Percentiles rank a stretch among this genome's conserved stretches.
These are phyloP conservation scores for Syngnathoides biaculeatus DNA, from an alignment of 2,113 vertebrate genomes.

Conservation along the genomic window DNA sequence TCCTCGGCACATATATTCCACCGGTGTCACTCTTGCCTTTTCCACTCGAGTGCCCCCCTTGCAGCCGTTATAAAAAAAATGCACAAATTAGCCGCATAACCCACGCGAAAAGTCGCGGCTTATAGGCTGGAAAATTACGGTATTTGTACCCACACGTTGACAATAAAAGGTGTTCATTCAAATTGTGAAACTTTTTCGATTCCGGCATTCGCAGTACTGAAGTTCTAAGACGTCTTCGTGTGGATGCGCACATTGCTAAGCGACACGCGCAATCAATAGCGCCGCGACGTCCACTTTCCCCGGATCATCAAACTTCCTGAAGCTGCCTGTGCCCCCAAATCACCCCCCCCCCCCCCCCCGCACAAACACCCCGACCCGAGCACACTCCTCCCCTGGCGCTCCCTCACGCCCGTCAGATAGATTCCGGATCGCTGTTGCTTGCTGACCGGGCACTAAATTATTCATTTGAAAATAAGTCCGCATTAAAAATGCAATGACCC, in stretches of 20 bases:
- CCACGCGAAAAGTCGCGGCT: no score
- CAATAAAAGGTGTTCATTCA: no score
- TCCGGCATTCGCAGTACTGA: no score
- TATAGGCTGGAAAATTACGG: no score
- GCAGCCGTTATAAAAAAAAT: no score
- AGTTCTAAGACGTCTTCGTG: not conserved
- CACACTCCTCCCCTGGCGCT: slow-evolving; percentile 12
- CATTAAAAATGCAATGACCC: slow-evolving; percentile 69
- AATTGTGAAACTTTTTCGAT: not conserved
- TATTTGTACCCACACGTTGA: no score
- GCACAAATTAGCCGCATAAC: no score
- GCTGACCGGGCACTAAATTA: slow-evolving; percentile 70
- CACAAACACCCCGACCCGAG: no score
- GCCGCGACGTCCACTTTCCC: slow-evolving; percentile 34
- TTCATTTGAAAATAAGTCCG: slow-evolving; percentile 68
- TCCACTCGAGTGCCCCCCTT: no score
- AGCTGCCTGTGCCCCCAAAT: slow-evolving; percentile 24
- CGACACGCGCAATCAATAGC: not conserved
- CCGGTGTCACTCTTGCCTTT: no score
- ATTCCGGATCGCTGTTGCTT: slow-evolving; percentile 52
- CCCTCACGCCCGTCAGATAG: slow-evolving; percentile 47
- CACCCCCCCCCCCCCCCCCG: not conserved
- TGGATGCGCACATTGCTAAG: not conserved
- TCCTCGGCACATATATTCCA: no score
- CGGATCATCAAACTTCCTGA: slow-evolving; percentile 36